Base-by-base conservation (phyloP, 1,140 invertebrate species). In the Anagrus nilaparvatae region DNA sequence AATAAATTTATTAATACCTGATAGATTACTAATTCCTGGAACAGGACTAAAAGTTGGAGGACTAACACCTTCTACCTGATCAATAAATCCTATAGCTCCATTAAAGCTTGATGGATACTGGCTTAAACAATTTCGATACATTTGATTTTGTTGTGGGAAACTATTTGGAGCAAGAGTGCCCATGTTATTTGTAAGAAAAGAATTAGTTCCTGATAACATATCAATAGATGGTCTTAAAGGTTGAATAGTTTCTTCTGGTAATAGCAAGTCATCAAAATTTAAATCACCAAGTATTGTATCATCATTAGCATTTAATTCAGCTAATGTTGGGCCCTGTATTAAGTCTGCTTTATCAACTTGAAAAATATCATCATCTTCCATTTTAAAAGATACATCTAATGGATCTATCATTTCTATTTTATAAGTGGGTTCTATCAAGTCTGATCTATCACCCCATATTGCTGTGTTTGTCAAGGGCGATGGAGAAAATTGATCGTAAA, bases 291-390 rank as follows among this genome's bases (percentile, higher is more conserved):
- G 53, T 4, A 87, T 67, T 14, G 81, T 84, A 44, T 89, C 84
- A 55, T 84, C 84, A 55, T 87, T 85, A 18, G 82, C 82, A 66
- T 90, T 90, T 8, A 94, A 64, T 61, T 92, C 87, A 1, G 87
- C 84, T 30, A 94, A 65, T 41, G 87, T 93, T 2, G 87, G 86
- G 2, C 84, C 85, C 49, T 80, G 73, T 51, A 87, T 79, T 20
- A 90, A 72, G 67, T 90, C 86, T 30, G 81, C 79, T 64, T 88
- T 87, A 59, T 91, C 86, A 28, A 89, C 83, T 71, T 88, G 85
- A 58, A 89, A 88, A 48, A 90, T 87, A 57, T 89, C 86, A 58
- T 90, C 85, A 53, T 89, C 85, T 51, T 88, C 84, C 74, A 86
- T 81, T 60, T 77, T 81, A 33, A 82, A 78, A 4, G 76, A 58